A percentile compares a stretch with the other conserved stretches of the same genome.
phyloP scores from a whole-genome alignment of 2,113 vertebrate species.

The Enhydra lutris region DNA sequence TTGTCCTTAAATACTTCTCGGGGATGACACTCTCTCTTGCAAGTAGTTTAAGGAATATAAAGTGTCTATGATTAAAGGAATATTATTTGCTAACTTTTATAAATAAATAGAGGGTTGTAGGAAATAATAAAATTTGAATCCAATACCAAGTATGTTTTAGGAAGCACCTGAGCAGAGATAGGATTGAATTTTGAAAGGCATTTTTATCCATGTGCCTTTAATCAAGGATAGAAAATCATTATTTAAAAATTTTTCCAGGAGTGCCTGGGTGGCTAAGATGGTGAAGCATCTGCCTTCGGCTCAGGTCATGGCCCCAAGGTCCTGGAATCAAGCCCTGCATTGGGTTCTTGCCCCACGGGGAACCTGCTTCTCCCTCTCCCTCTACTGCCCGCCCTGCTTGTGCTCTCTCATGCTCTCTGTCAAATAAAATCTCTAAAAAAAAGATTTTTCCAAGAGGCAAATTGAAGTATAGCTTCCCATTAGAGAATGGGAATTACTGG shows the following conservation, averaged over 20 bases:
- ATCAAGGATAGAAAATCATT: background rate
- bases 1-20: constrained; percentile 28
- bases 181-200: background rate
- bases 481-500: background rate
- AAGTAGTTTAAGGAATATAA: background rate
- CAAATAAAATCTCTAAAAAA: background rate
- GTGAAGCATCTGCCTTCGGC: background rate
- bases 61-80: background rate
- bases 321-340: background rate
- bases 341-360: background rate
- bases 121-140: constrained; percentile 20
- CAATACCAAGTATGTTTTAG: background rate
- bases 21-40: background rate
- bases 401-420: background rate
- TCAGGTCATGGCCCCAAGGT: background rate
- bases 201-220: background rate
- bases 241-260: background rate
- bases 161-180: background rate
- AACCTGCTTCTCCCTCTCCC: background rate
- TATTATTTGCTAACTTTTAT: constrained; percentile 1
- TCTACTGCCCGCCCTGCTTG: background rate
- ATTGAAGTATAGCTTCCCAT: background rate
- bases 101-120: background rate
- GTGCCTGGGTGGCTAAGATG: background rate
- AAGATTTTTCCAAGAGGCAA: background rate